These are phyloP conservation scores for Clarias magur DNA, from an alignment of 2,113 vertebrate genomes.

Conservation along the genomic window DNA sequence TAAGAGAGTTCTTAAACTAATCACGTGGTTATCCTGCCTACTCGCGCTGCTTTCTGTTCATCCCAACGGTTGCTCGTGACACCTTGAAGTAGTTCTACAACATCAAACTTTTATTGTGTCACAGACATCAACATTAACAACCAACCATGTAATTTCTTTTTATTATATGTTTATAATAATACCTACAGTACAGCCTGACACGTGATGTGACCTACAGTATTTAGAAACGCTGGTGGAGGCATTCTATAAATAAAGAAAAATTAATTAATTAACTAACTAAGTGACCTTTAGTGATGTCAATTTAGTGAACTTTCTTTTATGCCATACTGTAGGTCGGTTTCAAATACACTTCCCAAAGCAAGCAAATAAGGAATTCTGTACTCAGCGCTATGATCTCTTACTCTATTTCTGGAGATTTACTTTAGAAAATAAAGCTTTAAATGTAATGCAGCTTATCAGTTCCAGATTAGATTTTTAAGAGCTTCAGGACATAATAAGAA, in stretches of 20 bases:
- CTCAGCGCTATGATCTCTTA: neutral
- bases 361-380: neutral
- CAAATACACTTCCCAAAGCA: neutral
- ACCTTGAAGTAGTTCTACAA: constrained; percentile 46
- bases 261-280: neutral
- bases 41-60: too few species aligned
- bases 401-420: neutral
- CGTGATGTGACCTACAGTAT: neutral
- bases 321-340: neutral
- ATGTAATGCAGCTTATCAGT: neutral
- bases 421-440: neutral
- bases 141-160: constrained; percentile 22
- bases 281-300: neutral
- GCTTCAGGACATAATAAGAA: neutral
- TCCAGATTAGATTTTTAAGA: neutral
- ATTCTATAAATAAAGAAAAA: neutral
- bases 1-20: too few species aligned
- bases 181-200: neutral
- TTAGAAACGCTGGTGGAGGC: neutral
- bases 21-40: too few species aligned
- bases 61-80: too few species aligned
- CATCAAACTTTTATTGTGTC: constrained; percentile 45
- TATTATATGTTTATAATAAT: neutral
- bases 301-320: neutral
- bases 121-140: constrained; percentile 52